Evolutionary conservation across 2,113 vertebrate species (phyloP).

Genomic region (Malurus alboscapulatus): DNA sequence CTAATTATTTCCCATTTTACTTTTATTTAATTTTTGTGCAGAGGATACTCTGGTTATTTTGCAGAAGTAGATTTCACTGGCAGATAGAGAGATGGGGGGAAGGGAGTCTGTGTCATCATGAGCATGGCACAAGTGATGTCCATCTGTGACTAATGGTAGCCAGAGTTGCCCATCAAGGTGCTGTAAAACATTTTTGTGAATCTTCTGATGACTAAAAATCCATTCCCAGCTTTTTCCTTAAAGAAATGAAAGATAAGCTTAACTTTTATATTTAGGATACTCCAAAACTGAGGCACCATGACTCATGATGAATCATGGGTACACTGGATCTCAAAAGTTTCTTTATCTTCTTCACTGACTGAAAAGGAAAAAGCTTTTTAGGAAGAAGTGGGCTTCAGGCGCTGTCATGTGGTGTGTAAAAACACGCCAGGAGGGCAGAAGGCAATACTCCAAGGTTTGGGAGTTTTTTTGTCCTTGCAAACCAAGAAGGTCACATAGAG

Average conservation of each 20-base stretch:
- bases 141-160: neutral
- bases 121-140: neutral
- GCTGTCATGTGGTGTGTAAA: neutral
- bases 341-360: neutral
- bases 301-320: constrained; percentile 44
- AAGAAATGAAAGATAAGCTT: neutral
- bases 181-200: neutral
- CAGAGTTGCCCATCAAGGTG: neutral
- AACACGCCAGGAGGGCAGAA: neutral
- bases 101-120: accelerated
- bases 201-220: neutral
- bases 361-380: neutral
- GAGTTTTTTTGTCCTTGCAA: neutral
- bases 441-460: neutral
- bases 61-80: neutral
- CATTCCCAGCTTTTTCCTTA: neutral
- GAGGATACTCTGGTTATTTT: neutral
- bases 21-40: neutral
- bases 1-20: neutral
- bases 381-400: neutral
- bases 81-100: neutral
- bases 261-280: constrained; percentile 2
- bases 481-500: neutral
- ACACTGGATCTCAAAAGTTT: neutral
- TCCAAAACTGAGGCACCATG: constrained; percentile 29